Evolutionary conservation across 1,140 invertebrate genomes (phyloP).

Genomic region (Calliphora vicina): DNA sequence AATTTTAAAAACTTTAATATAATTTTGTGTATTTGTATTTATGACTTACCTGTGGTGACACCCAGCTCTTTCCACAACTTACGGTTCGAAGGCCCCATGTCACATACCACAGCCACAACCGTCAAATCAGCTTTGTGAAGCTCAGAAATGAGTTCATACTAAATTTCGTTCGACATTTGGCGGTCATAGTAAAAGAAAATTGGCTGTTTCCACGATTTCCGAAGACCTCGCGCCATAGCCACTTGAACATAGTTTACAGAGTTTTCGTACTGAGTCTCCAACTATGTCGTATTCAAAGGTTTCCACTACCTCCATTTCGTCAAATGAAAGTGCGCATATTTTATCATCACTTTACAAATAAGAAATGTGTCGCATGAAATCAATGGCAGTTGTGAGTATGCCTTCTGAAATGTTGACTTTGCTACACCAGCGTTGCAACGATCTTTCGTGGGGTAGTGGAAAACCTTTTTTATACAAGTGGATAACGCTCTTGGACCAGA

Average conservation of each 20-base stretch:
- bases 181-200: conserved; percentile 54
- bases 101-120: conserved; percentile 9
- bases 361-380: conserved; percentile 37
- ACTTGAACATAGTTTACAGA: conserved; percentile 39
- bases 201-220: conserved; percentile 55
- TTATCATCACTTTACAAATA: conserved; percentile 8
- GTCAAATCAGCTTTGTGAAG: not conserved
- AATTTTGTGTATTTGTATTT: not conserved
- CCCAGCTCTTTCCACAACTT: conserved; percentile 29
- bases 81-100: conserved; percentile 17
- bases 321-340: conserved; percentile 39
- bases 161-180: conserved; percentile 41
- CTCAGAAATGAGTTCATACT: not conserved
- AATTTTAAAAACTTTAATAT: too few species aligned
- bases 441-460: not conserved
- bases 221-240: conserved; percentile 40
- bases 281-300: conserved; percentile 24
- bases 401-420: conserved; percentile 8
- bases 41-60: conserved; percentile 1
- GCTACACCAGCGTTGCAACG: not conserved
- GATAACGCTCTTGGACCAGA: too few species aligned
- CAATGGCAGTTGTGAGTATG: not conserved
- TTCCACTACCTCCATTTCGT: conserved; percentile 39
- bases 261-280: conserved; percentile 24
- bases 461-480: too few species aligned